Evolutionary conservation across 2,113 vertebrate species (phyloP), one percentile per base, ranked within the genome.

Genomic region (Ariopsis seemanni): DNA sequence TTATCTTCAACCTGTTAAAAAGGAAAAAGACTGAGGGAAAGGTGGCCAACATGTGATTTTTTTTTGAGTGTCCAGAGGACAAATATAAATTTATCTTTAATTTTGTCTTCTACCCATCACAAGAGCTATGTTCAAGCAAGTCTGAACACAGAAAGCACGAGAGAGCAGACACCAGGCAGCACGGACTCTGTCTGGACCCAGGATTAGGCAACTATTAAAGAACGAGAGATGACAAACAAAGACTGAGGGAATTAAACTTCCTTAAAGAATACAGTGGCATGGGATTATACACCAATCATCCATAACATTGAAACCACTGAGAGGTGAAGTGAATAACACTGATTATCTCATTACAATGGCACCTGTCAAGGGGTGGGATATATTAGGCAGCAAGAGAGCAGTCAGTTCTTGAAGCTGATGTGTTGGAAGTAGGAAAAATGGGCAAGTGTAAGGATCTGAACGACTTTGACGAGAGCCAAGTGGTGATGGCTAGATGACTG

Each of bases 101-200:
- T 95, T 95, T 94, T 94, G 94, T 94, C 92, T 94, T 94, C 94
- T 93, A 94, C 94, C 92, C 93, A 94, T 94, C 93, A 94, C 94
- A 95, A 96, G 94, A 89, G 94, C 92, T 62, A 89, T 79, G 92
- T 93, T 91, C 92, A 53, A 89, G 92, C 89, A 83, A 93, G 91
- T 91, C 92, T 88, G 8, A 89, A 87, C 89, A 91, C 94, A 93
- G 91, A 86, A 89, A 86, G 89, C 89, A 83, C 22, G 0, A 71
- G n/a, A 42, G 57, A 17, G 17, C 48, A 85, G 20, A 30, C 27
- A 34, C 75, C 17, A 18, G n/a, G 25, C 27, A n/a, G 27, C 25
- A 11, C 10, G 0, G 30, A 65, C 62, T 5, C 30, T 42, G 82
- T 80, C 74, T 80, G 55, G 86, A 87, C 88, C 90, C 62, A 85